Percentiles rank a stretch among this genome's conserved stretches.
These are phyloP conservation scores for Chaetophractus vellerosus DNA, from an alignment of 2,797 vertebrate species.

Conservation along the genomic window DNA sequence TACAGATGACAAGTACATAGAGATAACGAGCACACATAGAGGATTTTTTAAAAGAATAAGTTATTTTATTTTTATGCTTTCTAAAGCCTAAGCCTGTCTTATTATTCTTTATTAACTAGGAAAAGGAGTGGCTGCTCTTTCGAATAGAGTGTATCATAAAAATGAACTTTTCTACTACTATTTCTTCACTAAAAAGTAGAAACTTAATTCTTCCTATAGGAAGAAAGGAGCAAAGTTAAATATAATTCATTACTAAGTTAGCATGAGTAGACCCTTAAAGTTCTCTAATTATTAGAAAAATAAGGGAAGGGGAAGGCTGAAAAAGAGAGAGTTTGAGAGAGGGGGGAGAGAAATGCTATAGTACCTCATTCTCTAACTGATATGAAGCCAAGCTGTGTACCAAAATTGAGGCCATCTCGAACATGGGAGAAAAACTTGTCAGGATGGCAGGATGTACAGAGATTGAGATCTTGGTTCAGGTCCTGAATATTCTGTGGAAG, in stretches of 20 bases:
- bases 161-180: slow-evolving; percentile 55
- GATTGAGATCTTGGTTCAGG: slow-evolving; percentile 89
- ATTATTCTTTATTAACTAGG: neutral
- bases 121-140: slow-evolving; percentile 13
- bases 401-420: slow-evolving; percentile 95
- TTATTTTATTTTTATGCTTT: slow-evolving; percentile 56
- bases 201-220: slow-evolving; percentile 51
- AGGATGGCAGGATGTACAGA: slow-evolving; percentile 95
- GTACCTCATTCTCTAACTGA: slow-evolving; percentile 91
- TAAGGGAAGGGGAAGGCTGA: neutral
- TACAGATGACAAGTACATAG: neutral
- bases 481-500: slow-evolving; percentile 94
- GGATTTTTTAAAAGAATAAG: slow-evolving; percentile 27
- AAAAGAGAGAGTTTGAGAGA: neutral
- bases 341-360: neutral
- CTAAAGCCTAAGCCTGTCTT: neutral
- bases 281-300: neutral
- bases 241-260: neutral
- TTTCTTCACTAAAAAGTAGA: slow-evolving; percentile 31
- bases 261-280: neutral
- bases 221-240: slow-evolving; percentile 52
- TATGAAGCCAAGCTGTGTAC: slow-evolving; percentile 96
- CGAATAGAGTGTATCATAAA: neutral
- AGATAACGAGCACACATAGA: slow-evolving; percentile 5
- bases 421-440: slow-evolving; percentile 95